Base-by-base conservation (phyloP, 2,113 vertebrate species). In the Rhynchomys soricoides region DNA sequence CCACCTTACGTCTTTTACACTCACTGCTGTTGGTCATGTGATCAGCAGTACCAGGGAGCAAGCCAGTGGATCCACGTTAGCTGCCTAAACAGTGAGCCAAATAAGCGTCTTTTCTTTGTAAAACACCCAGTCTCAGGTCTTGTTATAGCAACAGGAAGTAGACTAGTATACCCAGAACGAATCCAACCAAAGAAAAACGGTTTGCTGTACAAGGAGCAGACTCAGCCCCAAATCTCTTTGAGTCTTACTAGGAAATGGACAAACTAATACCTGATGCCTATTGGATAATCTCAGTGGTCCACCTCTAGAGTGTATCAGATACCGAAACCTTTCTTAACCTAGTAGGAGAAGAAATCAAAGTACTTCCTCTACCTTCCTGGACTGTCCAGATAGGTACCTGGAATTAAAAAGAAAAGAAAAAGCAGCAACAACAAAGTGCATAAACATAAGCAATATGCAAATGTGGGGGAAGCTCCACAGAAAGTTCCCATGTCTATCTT, bases 181-280 rank as follows among this genome's bases (percentile, higher is more conserved):
- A 74, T 62, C 52, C 85, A 89, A 73, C 12, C 34, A 89, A 91
- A 95, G 66, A 64, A 37, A 95, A 81, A 17, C 34, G 90, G 43
- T 12, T 21, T 85, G 57, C n/a, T 19, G 13, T 29, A 82, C 50
- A 71, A 93, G 43, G 90, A 71, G 75, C 12, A 91, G 55, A 94
- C 22, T 64, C 52, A 48, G n/a, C 29, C n/a, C 88, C 75, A 96
- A 78, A 93, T 73, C 55, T 90, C 78, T 24, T 50, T 55, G 24
- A 89, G 40, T 85, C 24, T 59, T 90, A n/a, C n/a, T 59, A 64
- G 37, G 16, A 82, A 82, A 59, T 57, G 19, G 11, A n/a, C n/a
- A 82, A 26, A 59, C 22, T 3, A 19, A 90, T 15, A 71, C 55
- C 7, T 70, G 31, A 89, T 50, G 13, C n/a, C 34, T 94, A 79